Evolutionary conservation across 2,113 vertebrate genomes (phyloP).

Genomic region (Oreocharis arfaki): DNA sequence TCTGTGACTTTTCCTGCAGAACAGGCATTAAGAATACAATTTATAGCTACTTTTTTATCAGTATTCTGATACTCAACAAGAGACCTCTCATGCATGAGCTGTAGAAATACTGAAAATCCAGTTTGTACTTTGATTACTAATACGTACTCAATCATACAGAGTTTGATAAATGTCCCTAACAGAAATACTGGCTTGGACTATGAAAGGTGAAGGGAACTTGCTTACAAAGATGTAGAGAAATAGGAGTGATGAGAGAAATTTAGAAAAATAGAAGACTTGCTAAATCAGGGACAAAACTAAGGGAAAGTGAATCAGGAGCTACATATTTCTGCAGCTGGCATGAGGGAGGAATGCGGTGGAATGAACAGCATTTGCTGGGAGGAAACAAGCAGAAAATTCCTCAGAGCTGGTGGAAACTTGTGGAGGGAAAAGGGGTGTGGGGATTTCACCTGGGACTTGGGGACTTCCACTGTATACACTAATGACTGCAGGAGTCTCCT

Average conservation of each 20-base stretch:
- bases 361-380: not conserved
- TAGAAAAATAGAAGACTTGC: not conserved
- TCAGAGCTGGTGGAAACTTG: not conserved
- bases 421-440: not conserved
- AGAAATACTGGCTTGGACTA: not conserved
- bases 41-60: not conserved
- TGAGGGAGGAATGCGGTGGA: not conserved
- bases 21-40: not conserved
- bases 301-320: not conserved
- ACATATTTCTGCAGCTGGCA: not conserved
- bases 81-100: not conserved
- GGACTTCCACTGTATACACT: not conserved
- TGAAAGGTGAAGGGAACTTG: not conserved
- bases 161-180: not conserved
- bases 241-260: not conserved
- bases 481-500: not conserved
- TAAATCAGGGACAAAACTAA: not conserved
- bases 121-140: not conserved
- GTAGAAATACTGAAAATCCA: not conserved
- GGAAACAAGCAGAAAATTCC: not conserved
- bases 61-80: not conserved
- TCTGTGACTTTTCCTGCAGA: constrained; percentile 10
- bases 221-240: not conserved
- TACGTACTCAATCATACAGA: not conserved
- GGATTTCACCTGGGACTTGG: not conserved